Percentiles rank a stretch among this genome's conserved stretches.
These are phyloP conservation scores for Lytechinus variegatus DNA, from an alignment of 35 echinoderm and acorn worm genomes.

Conservation along the genomic window DNA sequence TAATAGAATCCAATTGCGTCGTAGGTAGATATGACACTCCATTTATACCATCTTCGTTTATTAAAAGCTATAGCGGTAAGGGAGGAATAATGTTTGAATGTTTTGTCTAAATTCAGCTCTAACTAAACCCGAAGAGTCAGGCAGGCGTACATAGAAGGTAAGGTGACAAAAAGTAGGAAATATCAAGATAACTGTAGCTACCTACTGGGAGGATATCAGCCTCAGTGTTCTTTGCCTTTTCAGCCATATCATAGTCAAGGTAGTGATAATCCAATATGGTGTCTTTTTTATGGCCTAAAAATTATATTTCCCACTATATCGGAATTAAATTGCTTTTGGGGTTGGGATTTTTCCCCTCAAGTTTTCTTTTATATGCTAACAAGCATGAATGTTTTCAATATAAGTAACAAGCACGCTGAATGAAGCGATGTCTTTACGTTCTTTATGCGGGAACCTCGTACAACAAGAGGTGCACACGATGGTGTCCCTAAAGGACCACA, in stretches of 20 bases:
- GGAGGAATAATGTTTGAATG: constrained; percentile 24
- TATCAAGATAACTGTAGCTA: neutral
- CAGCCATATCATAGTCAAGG: no score
- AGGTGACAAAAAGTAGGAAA: neutral
- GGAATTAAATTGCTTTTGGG: no score
- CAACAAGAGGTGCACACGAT: no score
- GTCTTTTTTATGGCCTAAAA: neutral
- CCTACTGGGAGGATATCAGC: neutral
- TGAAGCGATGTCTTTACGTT: no score
- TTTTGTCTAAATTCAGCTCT: neutral
- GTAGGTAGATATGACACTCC: neutral
- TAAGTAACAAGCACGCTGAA: no score
- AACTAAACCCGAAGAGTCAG: neutral
- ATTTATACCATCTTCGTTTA: neutral
- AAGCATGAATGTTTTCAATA: no score
- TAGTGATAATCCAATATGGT: no score
- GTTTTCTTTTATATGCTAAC: no score
- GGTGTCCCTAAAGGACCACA: no score
- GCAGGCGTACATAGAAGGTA: neutral
- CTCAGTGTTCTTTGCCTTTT: no score
- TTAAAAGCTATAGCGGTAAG: neutral
- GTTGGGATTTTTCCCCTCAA: no score
- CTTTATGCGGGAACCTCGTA: no score
- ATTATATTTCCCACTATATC: neutral
- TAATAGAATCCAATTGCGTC: neutral